Base-by-base conservation (phyloP, 2,113 vertebrate species). In the Nothoprocta perdicaria region DNA sequence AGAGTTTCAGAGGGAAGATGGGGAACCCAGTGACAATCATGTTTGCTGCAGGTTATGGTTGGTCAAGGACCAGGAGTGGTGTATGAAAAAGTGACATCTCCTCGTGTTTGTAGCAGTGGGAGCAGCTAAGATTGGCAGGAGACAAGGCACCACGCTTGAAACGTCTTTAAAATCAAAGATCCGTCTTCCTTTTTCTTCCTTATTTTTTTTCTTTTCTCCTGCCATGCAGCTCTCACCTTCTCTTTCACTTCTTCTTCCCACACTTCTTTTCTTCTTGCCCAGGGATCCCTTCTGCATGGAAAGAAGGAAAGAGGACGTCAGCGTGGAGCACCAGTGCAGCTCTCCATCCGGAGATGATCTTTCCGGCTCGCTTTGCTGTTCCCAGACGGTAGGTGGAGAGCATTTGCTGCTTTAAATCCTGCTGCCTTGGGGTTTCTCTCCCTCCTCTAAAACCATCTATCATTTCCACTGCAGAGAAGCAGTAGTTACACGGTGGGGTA, bases 341-440 rank as follows among this genome's bases (percentile, higher is more conserved):
- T 61, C 43, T 40, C 16, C 48, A 22, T 1, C 41, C 3, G 10
- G 67, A 41, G 46, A 17, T 3, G 7, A 38, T 8, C 19, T 26
- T 45, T 52, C 22, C 4, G 1, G 57, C 35, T 73, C 71, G 2
- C n/a, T 61, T 48, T 8, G 26, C 1, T 7, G 23, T 10, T 61
- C 43, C 8, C 35, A 88, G 80, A 95, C 97, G 90, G 95, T 55
- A 98, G 97, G 86, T 97, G 97, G 97, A 90, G 96, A 92, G 92
- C 97, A 94, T 41, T 94, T 91, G 86, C 96, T 93, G 53, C 9
- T 77, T 67, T 82, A 93, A 93, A 80, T 62, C 43, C 43, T 7
- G 2, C 22, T 12, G 46, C 19, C 66, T 24, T 7, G n/a, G 4
- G 13, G 6, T 29, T 35, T 41, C 77, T 55, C 45, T 83, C 71